A percentile compares a stretch with the other conserved stretches of the same genome.
phyloP scores from a whole-genome alignment of 2,797 vertebrate species.

The Kryptolebias ocellatus region DNA sequence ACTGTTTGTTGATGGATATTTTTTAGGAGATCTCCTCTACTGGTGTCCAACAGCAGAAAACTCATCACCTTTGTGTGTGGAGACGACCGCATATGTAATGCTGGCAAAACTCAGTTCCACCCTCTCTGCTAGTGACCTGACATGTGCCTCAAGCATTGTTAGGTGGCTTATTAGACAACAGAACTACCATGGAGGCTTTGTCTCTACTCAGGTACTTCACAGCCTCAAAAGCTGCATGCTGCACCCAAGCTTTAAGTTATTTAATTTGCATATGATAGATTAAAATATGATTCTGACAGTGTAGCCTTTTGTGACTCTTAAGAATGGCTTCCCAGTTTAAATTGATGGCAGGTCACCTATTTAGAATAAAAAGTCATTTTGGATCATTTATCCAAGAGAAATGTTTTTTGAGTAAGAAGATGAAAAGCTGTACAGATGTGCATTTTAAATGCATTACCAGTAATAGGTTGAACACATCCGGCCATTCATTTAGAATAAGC shows the following conservation, averaged over 20 bases:
- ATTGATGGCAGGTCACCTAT: background rate
- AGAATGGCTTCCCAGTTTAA: no score
- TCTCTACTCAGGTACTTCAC: slow-evolving; percentile 86
- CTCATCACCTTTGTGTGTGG: slow-evolving; percentile 81
- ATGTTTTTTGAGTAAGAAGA: no score
- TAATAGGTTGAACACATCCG: no score
- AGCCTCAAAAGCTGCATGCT: background rate
- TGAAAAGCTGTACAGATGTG: no score
- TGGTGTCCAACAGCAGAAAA: slow-evolving; percentile 65
- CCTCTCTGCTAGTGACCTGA: slow-evolving; percentile 71
- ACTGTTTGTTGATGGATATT: background rate
- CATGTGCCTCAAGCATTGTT: slow-evolving; percentile 73
- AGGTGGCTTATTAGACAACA: slow-evolving; percentile 83
- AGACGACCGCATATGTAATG: slow-evolving; percentile 84
- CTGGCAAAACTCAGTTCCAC: slow-evolving; percentile 78
- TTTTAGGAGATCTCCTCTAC: slow-evolving; percentile 65
- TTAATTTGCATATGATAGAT: background rate
- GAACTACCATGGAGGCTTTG: slow-evolving; percentile 86
- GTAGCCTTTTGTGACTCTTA: background rate
- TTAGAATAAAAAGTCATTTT: background rate
- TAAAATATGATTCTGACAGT: background rate
- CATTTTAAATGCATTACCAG: no score
- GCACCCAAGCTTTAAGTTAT: background rate
- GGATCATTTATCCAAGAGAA: background rate
- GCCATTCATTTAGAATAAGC: no score